These are phyloP conservation scores for Willowsia nigromaculata DNA, from an alignment of 2,888 invertebrate species.

Conservation along the genomic window DNA sequence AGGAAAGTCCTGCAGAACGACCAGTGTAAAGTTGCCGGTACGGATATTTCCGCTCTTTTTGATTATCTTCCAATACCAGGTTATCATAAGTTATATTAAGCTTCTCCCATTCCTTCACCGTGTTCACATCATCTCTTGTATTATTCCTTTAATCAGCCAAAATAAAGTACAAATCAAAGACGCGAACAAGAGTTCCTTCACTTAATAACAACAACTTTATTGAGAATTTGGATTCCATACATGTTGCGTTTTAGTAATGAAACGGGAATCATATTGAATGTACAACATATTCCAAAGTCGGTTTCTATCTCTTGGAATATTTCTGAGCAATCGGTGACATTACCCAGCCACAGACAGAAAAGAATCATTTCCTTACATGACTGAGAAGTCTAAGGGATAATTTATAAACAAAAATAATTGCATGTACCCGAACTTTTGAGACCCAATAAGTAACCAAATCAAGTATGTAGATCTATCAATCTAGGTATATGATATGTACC, in stretches of 20 bases:
- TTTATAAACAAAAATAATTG: too few species aligned
- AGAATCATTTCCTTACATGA: conserved; percentile 86
- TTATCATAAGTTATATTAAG: conserved; percentile 38
- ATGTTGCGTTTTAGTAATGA: background rate
- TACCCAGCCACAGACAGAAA: conserved; percentile 86
- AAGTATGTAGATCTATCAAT: too few species aligned
- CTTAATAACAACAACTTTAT: background rate
- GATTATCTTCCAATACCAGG: background rate
- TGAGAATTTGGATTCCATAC: background rate
- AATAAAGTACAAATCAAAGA: too few species aligned
- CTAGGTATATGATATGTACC: too few species aligned
- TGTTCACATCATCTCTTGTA: conserved; percentile 37
- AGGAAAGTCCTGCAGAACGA: conserved; percentile 70
- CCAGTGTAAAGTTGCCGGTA: conserved; percentile 71
- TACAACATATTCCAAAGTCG: background rate
- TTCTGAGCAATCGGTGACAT: conserved; percentile 84
- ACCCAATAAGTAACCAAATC: too few species aligned
- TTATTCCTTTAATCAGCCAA: too few species aligned
- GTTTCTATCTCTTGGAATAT: conserved; percentile 84
- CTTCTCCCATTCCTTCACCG: conserved; percentile 19
- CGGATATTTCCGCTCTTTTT: background rate
- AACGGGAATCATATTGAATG: background rate
- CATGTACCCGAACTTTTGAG: too few species aligned
- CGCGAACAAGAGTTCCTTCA: background rate
- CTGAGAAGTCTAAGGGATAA: too few species aligned